Evolutionary conservation across 2,113 vertebrate genomes (phyloP).

Genomic region (Rynchops niger): DNA sequence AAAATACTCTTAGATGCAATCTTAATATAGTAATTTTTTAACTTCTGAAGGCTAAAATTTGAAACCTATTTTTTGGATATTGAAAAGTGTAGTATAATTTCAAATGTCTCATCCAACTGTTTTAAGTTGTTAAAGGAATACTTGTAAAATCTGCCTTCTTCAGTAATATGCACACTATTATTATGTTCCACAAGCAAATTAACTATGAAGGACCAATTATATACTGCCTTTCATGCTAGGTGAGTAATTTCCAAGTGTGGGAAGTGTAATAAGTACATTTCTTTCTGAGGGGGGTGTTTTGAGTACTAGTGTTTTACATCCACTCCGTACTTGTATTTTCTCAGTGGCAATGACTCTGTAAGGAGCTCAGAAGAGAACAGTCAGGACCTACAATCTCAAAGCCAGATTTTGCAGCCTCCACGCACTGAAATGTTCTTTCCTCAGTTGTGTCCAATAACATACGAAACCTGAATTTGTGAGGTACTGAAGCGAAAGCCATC

Average conservation of each 20-base stretch:
- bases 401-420: not conserved
- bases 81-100: not conserved
- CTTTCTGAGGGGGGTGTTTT: not conserved
- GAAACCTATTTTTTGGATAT: not conserved
- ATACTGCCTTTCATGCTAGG: not conserved
- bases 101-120: not conserved
- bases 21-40: not conserved
- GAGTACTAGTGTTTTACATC: not conserved
- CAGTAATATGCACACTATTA: not conserved
- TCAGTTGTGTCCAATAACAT: not conserved
- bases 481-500: not conserved
- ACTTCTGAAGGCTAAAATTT: not conserved
- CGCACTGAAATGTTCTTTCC: not conserved
- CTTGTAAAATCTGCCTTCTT: conserved; percentile 9
- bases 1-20: not conserved
- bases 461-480: not conserved
- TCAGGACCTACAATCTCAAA: not conserved
- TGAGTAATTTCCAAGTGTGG: not conserved
- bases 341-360: not conserved
- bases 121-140: not conserved
- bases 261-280: not conserved
- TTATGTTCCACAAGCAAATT: not conserved
- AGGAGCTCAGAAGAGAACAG: not conserved
- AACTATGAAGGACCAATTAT: not conserved
- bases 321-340: not conserved